A percentile compares a stretch with the other conserved stretches of the same genome.
Evolutionary conservation across 2,113 vertebrate genomes (phyloP).

Genomic region (Nerophis ophidion): DNA sequence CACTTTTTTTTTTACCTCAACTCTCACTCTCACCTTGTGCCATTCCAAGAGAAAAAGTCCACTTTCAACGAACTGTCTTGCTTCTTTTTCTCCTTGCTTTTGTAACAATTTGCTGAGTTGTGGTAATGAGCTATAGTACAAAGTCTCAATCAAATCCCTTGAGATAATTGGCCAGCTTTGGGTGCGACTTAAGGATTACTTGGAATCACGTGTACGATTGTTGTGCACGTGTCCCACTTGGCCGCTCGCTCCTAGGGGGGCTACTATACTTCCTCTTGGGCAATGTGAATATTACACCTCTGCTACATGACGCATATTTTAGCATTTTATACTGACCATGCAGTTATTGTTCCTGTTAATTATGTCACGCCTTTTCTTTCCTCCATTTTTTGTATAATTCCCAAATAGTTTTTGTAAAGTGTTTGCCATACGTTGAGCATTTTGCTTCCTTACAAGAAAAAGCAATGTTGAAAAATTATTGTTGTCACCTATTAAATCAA

Average conservation of each 20-base stretch:
- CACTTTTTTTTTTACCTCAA: constrained; percentile 57
- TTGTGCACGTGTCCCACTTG: constrained; percentile 45
- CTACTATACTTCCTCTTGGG: constrained; percentile 36
- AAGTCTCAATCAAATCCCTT: constrained; percentile 52
- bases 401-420: constrained; percentile 65
- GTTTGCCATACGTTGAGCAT: constrained; percentile 63
- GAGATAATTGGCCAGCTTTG: constrained; percentile 57
- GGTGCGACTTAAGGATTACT: constrained; percentile 61
- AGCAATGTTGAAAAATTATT: constrained; percentile 65
- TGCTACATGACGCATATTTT: constrained; percentile 47
- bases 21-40: constrained; percentile 50
- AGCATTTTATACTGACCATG: constrained; percentile 62
- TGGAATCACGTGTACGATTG: constrained; percentile 54
- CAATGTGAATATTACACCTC: constrained; percentile 62
- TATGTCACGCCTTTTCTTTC: constrained; percentile 58
- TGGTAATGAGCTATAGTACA: constrained; percentile 43
- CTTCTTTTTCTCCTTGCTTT: constrained; percentile 21
- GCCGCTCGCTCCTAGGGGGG: constrained; percentile 22
- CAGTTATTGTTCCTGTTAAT: constrained; percentile 58
- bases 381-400: constrained; percentile 68
- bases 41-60: constrained; percentile 25
- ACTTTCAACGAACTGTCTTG: constrained; percentile 21
- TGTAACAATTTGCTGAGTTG: constrained; percentile 37
- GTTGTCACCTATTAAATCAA: constrained; percentile 71
- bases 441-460: constrained; percentile 66